Evolutionary conservation across 35 echinoderm and acorn worm genomes (phyloP).

Genomic region (Anneissia japonica): DNA sequence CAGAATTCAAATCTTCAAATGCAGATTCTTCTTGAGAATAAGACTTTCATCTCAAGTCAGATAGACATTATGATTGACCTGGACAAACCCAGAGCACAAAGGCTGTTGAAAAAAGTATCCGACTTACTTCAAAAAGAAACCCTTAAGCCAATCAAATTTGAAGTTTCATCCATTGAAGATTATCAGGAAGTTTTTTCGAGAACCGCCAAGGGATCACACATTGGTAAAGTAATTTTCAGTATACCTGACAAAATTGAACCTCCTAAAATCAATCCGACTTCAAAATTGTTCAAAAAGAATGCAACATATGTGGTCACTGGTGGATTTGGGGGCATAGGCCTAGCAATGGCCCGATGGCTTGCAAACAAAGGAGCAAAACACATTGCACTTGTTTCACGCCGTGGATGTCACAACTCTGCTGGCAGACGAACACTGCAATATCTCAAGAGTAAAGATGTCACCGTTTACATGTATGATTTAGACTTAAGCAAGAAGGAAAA

Average conservation of each 20-base stretch:
- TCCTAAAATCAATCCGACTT: constrained; percentile 7
- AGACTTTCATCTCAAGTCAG: constrained; percentile 47
- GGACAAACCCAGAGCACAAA: constrained; percentile 17
- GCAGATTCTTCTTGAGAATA: constrained; percentile 42
- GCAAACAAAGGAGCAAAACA: constrained; percentile 62
- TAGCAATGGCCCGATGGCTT: constrained; percentile 66
- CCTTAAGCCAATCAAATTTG: constrained; percentile 26
- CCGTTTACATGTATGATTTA: constrained; percentile 26
- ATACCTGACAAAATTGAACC: constrained; percentile 42
- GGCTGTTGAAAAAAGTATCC: constrained; percentile 21
- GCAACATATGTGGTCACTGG: constrained; percentile 79
- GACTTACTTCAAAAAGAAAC: constrained; percentile 11
- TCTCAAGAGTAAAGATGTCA: constrained; percentile 42
- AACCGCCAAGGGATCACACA: constrained; percentile 28
- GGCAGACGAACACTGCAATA: constrained; percentile 33
- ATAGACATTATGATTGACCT: constrained; percentile 38
- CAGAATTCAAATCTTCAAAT: constrained; percentile 30
- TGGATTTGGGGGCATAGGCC: constrained; percentile 55
- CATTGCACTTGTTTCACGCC: constrained; percentile 51
- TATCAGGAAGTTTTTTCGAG: constrained; percentile 17
- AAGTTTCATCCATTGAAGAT: constrained; percentile 17
- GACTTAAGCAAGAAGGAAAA: constrained; percentile 11
- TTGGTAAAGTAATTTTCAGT: constrained; percentile 34
- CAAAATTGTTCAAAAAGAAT: constrained; percentile 52
- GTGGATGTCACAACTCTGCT: neutral